Conservation (phyloP, 2,113 vertebrate species). For the Phasianus colchicus region DNA sequence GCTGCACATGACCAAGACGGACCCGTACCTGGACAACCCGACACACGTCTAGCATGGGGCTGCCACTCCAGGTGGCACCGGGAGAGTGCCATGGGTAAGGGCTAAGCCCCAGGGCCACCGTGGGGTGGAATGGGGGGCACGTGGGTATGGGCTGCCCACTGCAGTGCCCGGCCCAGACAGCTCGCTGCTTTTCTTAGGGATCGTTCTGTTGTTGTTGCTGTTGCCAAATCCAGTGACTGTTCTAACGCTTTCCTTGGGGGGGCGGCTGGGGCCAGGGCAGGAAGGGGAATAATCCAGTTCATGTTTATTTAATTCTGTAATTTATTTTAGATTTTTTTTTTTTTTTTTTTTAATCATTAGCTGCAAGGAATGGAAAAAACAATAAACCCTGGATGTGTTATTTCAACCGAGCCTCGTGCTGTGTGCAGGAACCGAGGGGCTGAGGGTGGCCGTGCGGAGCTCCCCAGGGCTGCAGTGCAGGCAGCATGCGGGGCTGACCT, state of each 20-base stretch:
- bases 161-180: neutral
- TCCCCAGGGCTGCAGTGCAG: neutral
- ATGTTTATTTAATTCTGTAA: slow-evolving; percentile 86
- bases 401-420: slow-evolving; percentile 45
- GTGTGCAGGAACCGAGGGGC: slow-evolving; percentile 1
- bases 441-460: neutral
- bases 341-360: slow-evolving; percentile 74
- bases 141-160: neutral
- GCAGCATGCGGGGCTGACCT: neutral
- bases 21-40: slow-evolving; percentile 91
- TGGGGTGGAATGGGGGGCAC: too few relatives aligned
- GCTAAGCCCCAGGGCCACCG: too few relatives aligned
- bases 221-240: slow-evolving; percentile 58
- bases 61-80: neutral
- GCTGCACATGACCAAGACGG: slow-evolving; percentile 94
- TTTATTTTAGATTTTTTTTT: slow-evolving; percentile 77
- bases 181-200: slow-evolving; percentile 34
- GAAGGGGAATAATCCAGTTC: slow-evolving; percentile 46
- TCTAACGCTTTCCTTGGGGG: slow-evolving; percentile 23
- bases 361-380: slow-evolving; percentile 71
- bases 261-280: neutral
- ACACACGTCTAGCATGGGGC: slow-evolving; percentile 84
- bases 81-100: slow-evolving; percentile 23
- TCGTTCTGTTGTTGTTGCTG: slow-evolving; percentile 49
- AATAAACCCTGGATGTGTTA: slow-evolving; percentile 79